A percentile compares a stretch with the other conserved stretches of the same genome.
These are phyloP conservation scores for Lacerta agilis DNA, from an alignment of 2,797 vertebrate genomes.

Conservation along the genomic window DNA sequence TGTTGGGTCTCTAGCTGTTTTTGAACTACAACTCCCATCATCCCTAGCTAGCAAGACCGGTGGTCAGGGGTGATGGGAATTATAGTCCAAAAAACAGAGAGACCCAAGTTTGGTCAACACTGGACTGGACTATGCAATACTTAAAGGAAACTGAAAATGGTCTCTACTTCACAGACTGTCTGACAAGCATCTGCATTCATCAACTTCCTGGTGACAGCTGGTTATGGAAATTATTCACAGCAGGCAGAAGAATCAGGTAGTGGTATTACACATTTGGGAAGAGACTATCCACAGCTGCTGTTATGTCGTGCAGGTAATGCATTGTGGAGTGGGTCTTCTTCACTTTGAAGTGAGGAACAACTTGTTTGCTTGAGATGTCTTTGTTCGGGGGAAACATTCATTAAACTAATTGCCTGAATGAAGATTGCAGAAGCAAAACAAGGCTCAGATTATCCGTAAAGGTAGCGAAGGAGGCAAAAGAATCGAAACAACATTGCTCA, in stretches of 20 bases:
- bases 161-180: background rate
- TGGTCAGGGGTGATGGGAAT: too few relatives aligned
- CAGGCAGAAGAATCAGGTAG: background rate
- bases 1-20: too few relatives aligned
- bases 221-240: background rate
- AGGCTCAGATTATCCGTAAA: constrained; percentile 15
- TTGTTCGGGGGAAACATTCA: constrained; percentile 3
- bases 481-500: background rate
- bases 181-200: background rate
- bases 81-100: too few relatives aligned
- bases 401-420: constrained; percentile 1
- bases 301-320: background rate
- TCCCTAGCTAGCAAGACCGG: too few relatives aligned
- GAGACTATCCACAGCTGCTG: background rate
- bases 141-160: background rate
- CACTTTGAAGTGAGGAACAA: background rate
- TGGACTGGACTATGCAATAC: background rate
- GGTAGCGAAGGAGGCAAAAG: background rate
- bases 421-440: background rate
- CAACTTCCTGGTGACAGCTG: background rate
- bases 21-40: too few relatives aligned
- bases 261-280: background rate
- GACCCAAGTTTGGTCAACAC: too few relatives aligned
- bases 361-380: background rate
- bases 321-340: background rate